Base-by-base conservation (phyloP, 2,113 vertebrate genomes). In the Pelmatolapia mariae region DNA sequence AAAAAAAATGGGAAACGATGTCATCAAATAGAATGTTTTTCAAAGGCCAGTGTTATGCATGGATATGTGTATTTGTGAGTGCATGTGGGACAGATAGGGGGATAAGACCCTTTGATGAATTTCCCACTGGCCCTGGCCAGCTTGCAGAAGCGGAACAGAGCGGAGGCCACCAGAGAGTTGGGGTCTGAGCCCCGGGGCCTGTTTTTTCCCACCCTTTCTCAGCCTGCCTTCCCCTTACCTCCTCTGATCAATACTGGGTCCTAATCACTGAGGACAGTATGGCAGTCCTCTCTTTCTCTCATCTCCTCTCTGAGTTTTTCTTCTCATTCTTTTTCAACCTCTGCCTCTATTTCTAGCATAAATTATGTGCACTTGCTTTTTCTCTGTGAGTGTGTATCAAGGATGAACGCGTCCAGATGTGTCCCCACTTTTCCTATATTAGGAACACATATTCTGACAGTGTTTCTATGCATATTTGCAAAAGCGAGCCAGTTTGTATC, bases 191-290 rank as follows among this genome's bases (percentile, higher is more conserved):
- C 93, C 93, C 52, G 11, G 87, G 85, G 91, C 85, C 84, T 29
- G 59, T 91, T 90, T 87, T 81, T 54, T 68, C 87, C 89, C 91
- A 83, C 91, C 91, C 76, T 88, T 54, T 89, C 83, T 87, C 93
- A 89, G 86, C 83, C 86, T 84, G 82, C 71, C 85, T 78, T 84
- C 63, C 88, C 91, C 59, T 80, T 83, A 82, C 89, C 88, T 91
- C 86, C 89, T 93, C 87, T 95, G 94, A 96, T 96, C 95, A 96
- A 97, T 96, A 96, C 88, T 9, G 78, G 59, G 84, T 91, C 92
- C 95, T 96, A 95, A 96, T 96, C 95, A 96, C 91, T 57, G 61
- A 93, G 93, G 93, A 96, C 94, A 94, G 89, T 73, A 66, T 82
- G 90, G 81, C 84, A 88, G 76, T 86, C 89, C 89, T 84, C 90